phyloP scores from a whole-genome alignment of 2,113 vertebrate genomes.

The Labeo catla region DNA sequence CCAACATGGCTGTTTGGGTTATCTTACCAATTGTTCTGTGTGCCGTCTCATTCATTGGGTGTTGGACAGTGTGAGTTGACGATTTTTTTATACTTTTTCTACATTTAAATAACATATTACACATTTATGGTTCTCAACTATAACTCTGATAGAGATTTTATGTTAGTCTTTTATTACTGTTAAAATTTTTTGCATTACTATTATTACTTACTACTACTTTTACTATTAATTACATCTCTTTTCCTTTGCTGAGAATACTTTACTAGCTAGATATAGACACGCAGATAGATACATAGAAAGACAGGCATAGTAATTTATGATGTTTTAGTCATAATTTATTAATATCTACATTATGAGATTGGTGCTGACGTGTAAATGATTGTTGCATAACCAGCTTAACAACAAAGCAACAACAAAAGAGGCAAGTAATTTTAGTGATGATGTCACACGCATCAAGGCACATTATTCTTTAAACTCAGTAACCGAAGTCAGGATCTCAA shows the following conservation, averaged over 20 bases:
- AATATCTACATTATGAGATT: neutral
- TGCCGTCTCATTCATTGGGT: constrained; percentile 74
- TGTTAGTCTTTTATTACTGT: neutral
- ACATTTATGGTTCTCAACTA: neutral
- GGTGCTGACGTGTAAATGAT: neutral
- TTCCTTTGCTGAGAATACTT: neutral
- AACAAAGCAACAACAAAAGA: neutral
- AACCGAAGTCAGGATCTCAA: neutral
- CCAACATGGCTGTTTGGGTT: constrained; percentile 76
- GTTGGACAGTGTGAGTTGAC: constrained; percentile 79
- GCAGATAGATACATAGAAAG: neutral
- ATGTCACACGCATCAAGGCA: neutral
- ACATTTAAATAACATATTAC: neutral
- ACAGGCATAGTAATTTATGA: neutral
- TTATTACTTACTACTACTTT: too few species aligned
- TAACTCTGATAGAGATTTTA: neutral
- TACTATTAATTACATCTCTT: neutral
- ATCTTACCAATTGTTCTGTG: constrained; percentile 73
- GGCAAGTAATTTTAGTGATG: neutral
- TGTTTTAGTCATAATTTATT: neutral
- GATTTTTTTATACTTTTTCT: neutral
- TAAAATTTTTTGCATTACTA: neutral
- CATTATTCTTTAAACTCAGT: neutral
- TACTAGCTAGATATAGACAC: neutral
- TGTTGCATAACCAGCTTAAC: constrained; percentile 4